Percentiles rank a stretch among this genome's conserved stretches.
Evolutionary conservation across 2,888 invertebrate genomes (phyloP).

Genomic region (Trisateles emortualis): DNA sequence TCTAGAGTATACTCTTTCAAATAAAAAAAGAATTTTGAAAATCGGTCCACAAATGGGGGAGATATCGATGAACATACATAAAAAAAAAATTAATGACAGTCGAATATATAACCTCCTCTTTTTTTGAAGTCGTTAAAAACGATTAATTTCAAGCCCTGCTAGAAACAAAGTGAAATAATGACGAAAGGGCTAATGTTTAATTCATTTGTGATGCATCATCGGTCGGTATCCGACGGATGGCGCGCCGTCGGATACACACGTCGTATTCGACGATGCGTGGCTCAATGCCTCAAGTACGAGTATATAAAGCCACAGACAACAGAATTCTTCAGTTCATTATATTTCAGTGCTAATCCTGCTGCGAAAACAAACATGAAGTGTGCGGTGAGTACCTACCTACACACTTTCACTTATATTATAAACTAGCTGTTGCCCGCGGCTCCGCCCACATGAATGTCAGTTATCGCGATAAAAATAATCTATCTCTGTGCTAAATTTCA

Average conservation of each 20-base stretch:
- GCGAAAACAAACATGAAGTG: slow-evolving; percentile 68
- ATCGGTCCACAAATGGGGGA: too few relatives aligned
- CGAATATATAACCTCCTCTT: too few relatives aligned
- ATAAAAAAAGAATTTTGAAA: too few relatives aligned
- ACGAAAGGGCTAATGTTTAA: background rate
- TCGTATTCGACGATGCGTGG: slow-evolving; percentile 24
- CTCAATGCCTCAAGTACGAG: slow-evolving; percentile 7
- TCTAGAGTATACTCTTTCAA: too few relatives aligned
- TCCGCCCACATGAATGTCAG: too few relatives aligned
- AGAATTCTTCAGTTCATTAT: slow-evolving; percentile 11
- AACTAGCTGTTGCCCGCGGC: too few relatives aligned
- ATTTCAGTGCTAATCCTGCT: slow-evolving; percentile 23
- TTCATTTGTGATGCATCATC: background rate
- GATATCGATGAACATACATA: too few relatives aligned
- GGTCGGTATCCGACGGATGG: background rate
- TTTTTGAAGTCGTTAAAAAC: too few relatives aligned
- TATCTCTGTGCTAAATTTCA: too few relatives aligned
- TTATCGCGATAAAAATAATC: too few relatives aligned
- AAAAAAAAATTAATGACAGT: too few relatives aligned
- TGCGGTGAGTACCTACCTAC: slow-evolving; percentile 68
- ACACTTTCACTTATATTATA: too few relatives aligned
- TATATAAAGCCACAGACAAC: slow-evolving; percentile 39
- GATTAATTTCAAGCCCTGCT: background rate
- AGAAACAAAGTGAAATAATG: background rate
- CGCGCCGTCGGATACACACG: background rate